Conservation (phyloP, 2,797 vertebrate genomes). For the Adelosebastes latens region DNA sequence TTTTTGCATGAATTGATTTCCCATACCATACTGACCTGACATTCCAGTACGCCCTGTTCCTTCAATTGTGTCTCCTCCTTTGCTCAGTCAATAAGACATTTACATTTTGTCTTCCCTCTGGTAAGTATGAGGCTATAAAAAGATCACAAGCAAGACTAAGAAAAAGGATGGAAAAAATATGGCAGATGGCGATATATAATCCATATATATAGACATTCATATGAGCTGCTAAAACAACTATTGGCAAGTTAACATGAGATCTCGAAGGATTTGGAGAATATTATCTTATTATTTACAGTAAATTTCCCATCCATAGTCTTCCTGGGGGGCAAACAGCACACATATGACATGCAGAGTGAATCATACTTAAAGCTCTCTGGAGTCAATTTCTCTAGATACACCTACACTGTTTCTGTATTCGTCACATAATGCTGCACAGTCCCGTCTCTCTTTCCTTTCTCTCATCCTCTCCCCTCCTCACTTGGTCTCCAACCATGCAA, state of each 20-base stretch:
- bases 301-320: neutral
- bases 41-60: neutral
- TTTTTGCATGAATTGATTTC: neutral
- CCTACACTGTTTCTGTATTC: neutral
- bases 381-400: neutral
- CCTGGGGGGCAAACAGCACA: neutral
- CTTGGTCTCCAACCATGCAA: slow-evolving; percentile 14
- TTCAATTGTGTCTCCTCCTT: neutral
- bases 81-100: neutral
- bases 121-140: neutral
- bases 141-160: neutral
- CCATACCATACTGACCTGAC: neutral
- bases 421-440: neutral
- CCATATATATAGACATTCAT: neutral
- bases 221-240: neutral
- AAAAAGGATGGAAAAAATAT: neutral
- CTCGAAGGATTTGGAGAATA: neutral
- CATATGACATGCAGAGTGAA: neutral
- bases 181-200: neutral
- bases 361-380: neutral
- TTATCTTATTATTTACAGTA: neutral
- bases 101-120: neutral
- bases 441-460: neutral
- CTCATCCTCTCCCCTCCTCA: neutral
- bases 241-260: neutral